Percentiles rank a stretch among this genome's conserved stretches.
Conservation (phyloP, 2,797 vertebrate genomes). For the Gastrophryne carolinensis region DNA sequence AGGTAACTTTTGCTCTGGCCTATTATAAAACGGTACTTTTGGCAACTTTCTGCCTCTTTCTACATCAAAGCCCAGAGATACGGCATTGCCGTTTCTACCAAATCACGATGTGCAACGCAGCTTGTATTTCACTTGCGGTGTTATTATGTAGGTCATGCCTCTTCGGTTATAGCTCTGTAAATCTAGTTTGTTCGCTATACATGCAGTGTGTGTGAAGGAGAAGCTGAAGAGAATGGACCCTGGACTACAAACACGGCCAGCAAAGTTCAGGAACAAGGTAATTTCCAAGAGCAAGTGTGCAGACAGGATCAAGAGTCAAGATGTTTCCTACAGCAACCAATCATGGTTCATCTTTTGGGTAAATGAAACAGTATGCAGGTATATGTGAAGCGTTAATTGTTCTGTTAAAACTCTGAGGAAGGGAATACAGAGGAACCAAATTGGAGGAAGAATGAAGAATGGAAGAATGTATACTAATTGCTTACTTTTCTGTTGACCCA, state of each 20-base stretch:
- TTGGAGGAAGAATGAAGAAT: no score
- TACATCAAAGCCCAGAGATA: constrained; percentile 5
- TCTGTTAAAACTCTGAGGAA: no score
- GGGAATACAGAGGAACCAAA: no score
- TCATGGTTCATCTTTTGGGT: no score
- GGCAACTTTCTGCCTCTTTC: background rate
- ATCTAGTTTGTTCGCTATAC: constrained; percentile 53
- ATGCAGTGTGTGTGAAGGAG: constrained; percentile 23
- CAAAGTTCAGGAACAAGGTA: background rate
- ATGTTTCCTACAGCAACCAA: no score
- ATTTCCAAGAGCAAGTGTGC: background rate
- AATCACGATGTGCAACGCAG: constrained; percentile 9
- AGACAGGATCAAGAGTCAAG: no score
- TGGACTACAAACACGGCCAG: background rate
- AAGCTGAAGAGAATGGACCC: constrained; percentile 4
- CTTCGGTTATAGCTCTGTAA: constrained; percentile 49
- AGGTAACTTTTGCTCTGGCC: background rate
- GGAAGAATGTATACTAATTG: no score
- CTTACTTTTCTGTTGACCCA: no score
- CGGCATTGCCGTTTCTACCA: background rate
- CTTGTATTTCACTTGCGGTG: constrained; percentile 46
- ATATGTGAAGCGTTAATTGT: no score
- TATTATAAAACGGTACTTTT: background rate
- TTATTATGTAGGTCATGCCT: constrained; percentile 52
- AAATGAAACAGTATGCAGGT: no score